Base-by-base conservation (phyloP, 2,888 invertebrate genomes). In the Dendrolimus pini region DNA sequence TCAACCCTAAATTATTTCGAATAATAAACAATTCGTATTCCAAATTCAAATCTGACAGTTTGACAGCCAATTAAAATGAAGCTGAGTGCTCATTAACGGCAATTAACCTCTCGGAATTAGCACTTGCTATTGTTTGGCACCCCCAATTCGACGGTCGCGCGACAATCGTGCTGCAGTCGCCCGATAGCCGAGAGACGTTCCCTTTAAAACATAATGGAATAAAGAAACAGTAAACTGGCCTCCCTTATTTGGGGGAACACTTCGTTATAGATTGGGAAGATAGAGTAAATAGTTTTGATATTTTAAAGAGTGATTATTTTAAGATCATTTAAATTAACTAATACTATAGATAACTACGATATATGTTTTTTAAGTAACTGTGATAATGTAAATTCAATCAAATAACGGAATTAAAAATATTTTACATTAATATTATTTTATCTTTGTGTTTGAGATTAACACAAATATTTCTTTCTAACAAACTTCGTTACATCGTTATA, bases 181-280 rank as follows among this genome's bases (percentile, higher is more conserved):
- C 75, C 78, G 89, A 89, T 89, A 88, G 80, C 86, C 83, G 80
- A 84, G 88, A 85, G 88, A 82, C 88, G 85, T 87, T 88, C 85
- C 85, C 80, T 86, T 88, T 87, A 85, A 84, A 86, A 80, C 81
- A 87, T 89, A 89, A 89, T 89, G 87, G 88, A 85, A 89, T 89
- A 88, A 89, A 89, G 89, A 87, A 89, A 88, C 87, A 85, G 87
- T 87, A 84, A 84, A 87, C 85, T 84, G 80, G 80, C 78, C 73
- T 78, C 85, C 81, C 82, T 78, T 75, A 68, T 69, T 71, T 75
- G 77, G 85, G 87, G 84, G 82, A 78, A 72, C 77, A 79, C 78
- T 81, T 85, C 80, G 87, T 84, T 84, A 86, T 75, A 70, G 68
- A 64, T 62, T 54, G 61, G 61, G 61, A 62, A 75, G 63, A 64